Evolutionary conservation across 2,797 vertebrate genomes (phyloP).

Genomic region (Falco columbarius): DNA sequence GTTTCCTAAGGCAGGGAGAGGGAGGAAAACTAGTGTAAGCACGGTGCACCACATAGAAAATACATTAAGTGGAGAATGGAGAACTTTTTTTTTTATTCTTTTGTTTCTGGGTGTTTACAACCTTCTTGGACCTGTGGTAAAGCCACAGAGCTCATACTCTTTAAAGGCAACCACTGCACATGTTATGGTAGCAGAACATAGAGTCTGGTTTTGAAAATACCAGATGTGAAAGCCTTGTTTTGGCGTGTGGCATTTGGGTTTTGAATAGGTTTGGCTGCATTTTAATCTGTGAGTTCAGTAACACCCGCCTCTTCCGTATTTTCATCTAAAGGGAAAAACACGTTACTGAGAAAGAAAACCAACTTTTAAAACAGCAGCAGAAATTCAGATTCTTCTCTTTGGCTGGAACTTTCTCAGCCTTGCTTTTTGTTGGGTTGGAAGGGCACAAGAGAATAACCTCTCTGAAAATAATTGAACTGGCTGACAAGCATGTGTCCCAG

Average conservation of each 20-base stretch:
- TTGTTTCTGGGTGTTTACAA: not conserved
- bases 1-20: not conserved
- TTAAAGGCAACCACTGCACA: not conserved
- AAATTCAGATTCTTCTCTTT: not conserved
- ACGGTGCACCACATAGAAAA: fast-evolving
- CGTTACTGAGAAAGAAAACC: not conserved
- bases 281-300: not conserved
- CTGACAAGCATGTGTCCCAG: not conserved
- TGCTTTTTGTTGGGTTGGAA: not conserved
- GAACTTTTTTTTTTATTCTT: not conserved
- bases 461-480: not conserved
- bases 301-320: not conserved
- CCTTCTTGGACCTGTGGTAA: not conserved
- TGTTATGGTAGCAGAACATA: not conserved
- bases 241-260: not conserved
- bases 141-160: not conserved
- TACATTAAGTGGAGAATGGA: not conserved
- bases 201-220: not conserved
- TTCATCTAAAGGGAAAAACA: not conserved
- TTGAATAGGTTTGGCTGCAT: not conserved
- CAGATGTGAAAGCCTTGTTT: not conserved
- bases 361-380: not conserved
- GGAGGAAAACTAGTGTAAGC: not conserved
- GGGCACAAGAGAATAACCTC: not conserved
- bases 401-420: not conserved